Conservation (phyloP, 2,888 invertebrate genomes). For the Clostera curtula region DNA sequence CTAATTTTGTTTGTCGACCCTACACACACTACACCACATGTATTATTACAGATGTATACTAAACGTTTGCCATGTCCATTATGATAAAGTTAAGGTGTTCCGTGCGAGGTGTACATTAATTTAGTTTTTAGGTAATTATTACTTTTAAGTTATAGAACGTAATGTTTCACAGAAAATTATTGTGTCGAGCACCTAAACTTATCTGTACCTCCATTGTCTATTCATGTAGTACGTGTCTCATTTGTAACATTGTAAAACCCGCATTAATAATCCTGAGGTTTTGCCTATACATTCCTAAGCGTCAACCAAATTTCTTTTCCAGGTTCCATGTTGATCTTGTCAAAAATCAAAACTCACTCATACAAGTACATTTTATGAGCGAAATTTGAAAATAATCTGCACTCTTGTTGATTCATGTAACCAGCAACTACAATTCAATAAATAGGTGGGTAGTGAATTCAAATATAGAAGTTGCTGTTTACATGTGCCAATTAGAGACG, state of each 20-base stretch:
- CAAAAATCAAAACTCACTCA: no score
- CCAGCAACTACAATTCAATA: no score
- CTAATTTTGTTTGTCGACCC: constrained; percentile 55
- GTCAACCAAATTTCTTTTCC: no score
- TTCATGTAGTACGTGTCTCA: constrained; percentile 45
- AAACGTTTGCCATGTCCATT: constrained; percentile 29
- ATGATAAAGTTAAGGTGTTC: constrained; percentile 70
- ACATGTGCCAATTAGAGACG: constrained; percentile 21
- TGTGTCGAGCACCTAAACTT: constrained; percentile 69
- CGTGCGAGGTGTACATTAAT: constrained; percentile 62
- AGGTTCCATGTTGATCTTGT: no score
- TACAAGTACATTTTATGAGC: no score
- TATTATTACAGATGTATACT: constrained; percentile 16
- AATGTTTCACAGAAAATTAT: constrained; percentile 48
- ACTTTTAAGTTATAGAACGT: constrained; percentile 29
- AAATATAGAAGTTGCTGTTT: no score
- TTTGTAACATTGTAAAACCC: constrained; percentile 23
- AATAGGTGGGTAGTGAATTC: no score
- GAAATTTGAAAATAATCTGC: no score
- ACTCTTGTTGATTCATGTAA: no score
- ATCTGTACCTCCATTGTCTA: constrained; percentile 46
- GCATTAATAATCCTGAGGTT: no score
- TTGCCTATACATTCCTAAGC: no score
- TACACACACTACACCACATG: constrained; percentile 33
- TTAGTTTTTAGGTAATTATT: constrained; percentile 33